Evolutionary conservation across 2,888 invertebrate genomes (phyloP).

Genomic region (Leptura quadrifasciata): DNA sequence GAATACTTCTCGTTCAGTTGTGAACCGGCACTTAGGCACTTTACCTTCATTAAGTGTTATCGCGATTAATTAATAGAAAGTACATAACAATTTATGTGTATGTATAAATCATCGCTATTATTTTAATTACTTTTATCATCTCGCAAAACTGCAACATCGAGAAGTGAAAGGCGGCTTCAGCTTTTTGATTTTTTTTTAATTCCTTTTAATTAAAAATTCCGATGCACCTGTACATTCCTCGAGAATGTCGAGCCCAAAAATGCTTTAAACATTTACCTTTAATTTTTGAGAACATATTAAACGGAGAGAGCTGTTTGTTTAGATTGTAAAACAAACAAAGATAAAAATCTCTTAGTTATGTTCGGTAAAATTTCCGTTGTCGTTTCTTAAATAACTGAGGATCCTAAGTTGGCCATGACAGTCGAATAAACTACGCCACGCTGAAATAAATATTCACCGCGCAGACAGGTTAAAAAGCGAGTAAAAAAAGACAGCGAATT

Average conservation of each 20-base stretch:
- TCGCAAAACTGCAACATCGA: not conserved
- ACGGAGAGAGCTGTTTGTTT: slow-evolving; percentile 40
- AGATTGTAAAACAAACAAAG: slow-evolving; percentile 45
- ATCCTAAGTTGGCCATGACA: slow-evolving; percentile 30
- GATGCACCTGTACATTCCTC: slow-evolving; percentile 29
- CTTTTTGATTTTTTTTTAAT: slow-evolving; percentile 11
- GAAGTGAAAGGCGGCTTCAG: slow-evolving; percentile 18
- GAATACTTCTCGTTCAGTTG: not conserved
- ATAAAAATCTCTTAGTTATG: slow-evolving; percentile 46
- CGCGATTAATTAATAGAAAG: slow-evolving; percentile 14
- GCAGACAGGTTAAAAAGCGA: slow-evolving; percentile 29
- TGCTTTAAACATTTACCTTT: slow-evolving; percentile 35
- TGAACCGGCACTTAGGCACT: not conserved
- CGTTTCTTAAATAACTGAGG: slow-evolving; percentile 38
- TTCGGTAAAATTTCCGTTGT: slow-evolving; percentile 42
- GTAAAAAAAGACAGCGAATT: slow-evolving; percentile 32
- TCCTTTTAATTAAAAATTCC: slow-evolving; percentile 26
- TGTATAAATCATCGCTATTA: slow-evolving; percentile 23
- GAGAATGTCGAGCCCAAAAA: slow-evolving; percentile 20
- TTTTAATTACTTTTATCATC: slow-evolving; percentile 27
- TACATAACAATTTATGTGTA: not conserved
- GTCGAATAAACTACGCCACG: slow-evolving; percentile 27
- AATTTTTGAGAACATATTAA: slow-evolving; percentile 41
- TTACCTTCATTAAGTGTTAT: slow-evolving; percentile 14
- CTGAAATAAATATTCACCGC: slow-evolving; percentile 26